Evolutionary conservation across 2,888 invertebrate species (phyloP).

Genomic region (Marasmarcha lunaedactyla): DNA sequence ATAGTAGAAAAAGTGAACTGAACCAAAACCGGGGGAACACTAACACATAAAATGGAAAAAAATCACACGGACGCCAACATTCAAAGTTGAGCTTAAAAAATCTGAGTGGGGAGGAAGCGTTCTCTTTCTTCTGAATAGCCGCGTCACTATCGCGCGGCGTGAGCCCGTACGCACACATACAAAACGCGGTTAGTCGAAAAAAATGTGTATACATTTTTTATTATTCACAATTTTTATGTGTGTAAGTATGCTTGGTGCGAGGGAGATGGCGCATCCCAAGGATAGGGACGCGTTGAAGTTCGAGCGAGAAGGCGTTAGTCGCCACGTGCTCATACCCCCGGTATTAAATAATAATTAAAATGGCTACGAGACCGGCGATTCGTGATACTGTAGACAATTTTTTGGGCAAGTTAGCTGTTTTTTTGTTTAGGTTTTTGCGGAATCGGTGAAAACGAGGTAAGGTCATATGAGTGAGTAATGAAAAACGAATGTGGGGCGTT

Average conservation of each 20-base stretch:
- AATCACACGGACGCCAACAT: conserved; percentile 64
- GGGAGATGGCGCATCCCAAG: conserved; percentile 31
- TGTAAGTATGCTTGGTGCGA: conserved; percentile 66
- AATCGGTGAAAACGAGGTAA: conserved; percentile 43
- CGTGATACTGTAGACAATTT: conserved; percentile 67
- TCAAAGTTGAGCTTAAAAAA: conserved; percentile 63
- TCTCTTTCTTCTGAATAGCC: conserved; percentile 30
- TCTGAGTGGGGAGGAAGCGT: conserved; percentile 53
- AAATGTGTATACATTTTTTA: conserved; percentile 72
- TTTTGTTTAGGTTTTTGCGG: conserved; percentile 61
- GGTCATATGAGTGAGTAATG: not conserved
- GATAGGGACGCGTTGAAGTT: conserved; percentile 22
- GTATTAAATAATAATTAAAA: conserved; percentile 72
- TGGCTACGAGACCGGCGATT: conserved; percentile 67
- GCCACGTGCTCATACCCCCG: conserved; percentile 67
- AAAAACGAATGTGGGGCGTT: conserved; percentile 33
- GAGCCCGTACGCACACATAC: conserved; percentile 59
- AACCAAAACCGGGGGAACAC: conserved; percentile 69
- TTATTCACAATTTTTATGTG: conserved; percentile 71
- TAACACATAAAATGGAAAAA: conserved; percentile 69
- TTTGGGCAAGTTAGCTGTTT: conserved; percentile 62
- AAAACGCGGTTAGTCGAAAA: conserved; percentile 62
- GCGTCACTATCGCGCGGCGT: conserved; percentile 47
- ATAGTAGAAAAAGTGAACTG: conserved; percentile 72
- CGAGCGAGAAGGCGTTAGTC: conserved; percentile 39